Conservation (phyloP, 2,888 invertebrate genomes). For the Caenorhabditis becei region DNA sequence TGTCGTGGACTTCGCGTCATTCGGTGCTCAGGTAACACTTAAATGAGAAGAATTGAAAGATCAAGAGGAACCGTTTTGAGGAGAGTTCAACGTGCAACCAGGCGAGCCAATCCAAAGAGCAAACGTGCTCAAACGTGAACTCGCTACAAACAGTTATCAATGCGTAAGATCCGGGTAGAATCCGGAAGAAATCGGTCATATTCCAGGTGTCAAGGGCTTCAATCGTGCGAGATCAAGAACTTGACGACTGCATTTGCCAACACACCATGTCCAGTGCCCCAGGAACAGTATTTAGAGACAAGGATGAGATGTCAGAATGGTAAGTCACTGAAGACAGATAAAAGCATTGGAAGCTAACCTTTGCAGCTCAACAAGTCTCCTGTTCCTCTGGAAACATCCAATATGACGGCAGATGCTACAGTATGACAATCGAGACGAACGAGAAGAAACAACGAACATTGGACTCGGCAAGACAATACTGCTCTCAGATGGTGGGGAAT, state of each 20-base stretch:
- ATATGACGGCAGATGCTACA: constrained; percentile 63
- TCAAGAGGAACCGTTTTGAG: constrained; percentile 29
- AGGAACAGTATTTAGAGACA: constrained; percentile 65
- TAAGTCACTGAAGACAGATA: neutral
- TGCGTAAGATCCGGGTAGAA: constrained; percentile 16
- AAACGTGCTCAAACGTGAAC: constrained; percentile 65
- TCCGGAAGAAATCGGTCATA: neutral
- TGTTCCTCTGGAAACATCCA: constrained; percentile 50
- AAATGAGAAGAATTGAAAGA: constrained; percentile 2
- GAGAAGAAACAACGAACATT: constrained; percentile 47
- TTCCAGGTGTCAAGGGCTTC: constrained; percentile 63
- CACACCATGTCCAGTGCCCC: constrained; percentile 62
- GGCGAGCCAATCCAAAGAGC: constrained; percentile 26
- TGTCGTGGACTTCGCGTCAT: constrained; percentile 73
- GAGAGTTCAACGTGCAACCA: constrained; percentile 53
- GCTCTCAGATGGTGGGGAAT: constrained; percentile 30
- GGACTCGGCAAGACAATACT: constrained; percentile 41
- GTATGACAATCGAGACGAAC: constrained; percentile 57
- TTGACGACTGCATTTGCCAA: constrained; percentile 54
- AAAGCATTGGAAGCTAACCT: neutral
- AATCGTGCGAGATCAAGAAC: constrained; percentile 63
- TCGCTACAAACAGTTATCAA: constrained; percentile 67
- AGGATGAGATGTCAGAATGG: constrained; percentile 61
- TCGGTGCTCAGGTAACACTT: constrained; percentile 61
- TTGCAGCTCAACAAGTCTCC: constrained; percentile 25